Evolutionary conservation across 2,797 vertebrate genomes (phyloP).

Genomic region (Mormyrus hasselquistii): DNA sequence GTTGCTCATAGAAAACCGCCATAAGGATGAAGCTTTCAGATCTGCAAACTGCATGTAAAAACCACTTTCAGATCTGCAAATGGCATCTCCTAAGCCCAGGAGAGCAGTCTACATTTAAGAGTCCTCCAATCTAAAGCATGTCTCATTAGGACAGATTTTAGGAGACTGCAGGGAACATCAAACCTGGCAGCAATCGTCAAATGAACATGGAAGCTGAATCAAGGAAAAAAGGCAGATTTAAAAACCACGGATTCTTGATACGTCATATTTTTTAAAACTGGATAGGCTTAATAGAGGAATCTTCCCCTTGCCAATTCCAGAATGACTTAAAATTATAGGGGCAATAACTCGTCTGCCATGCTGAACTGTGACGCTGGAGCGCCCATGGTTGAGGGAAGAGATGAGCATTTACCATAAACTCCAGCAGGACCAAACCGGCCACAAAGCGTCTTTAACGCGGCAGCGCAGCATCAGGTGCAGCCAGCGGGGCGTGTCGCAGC

Average conservation of each 20-base stretch:
- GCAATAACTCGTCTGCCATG: neutral
- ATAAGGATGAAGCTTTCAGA: neutral
- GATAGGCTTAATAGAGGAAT: neutral
- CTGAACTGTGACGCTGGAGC: neutral
- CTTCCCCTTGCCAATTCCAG: neutral
- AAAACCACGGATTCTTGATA: neutral
- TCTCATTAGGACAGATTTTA: neutral
- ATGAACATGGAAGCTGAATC: neutral
- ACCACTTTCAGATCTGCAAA: neutral
- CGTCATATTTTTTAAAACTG: neutral
- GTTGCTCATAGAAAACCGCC: neutral
- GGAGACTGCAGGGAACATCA: neutral
- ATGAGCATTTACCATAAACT: neutral
- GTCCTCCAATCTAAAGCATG: neutral
- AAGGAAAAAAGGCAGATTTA: neutral
- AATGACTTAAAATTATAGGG: neutral
- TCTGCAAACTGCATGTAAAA: neutral
- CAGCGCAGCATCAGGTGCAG: neutral
- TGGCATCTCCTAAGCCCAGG: neutral
- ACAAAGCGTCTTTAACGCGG: neutral
- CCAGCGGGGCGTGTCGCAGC: neutral
- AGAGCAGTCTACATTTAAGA: neutral
- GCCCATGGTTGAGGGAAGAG: neutral
- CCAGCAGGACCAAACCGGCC: neutral
- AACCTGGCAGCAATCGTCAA: neutral